Percentiles rank a stretch among this genome's conserved stretches.
These are phyloP conservation scores for Enoplosus armatus DNA, from an alignment of 2,797 vertebrate species.

Conservation along the genomic window DNA sequence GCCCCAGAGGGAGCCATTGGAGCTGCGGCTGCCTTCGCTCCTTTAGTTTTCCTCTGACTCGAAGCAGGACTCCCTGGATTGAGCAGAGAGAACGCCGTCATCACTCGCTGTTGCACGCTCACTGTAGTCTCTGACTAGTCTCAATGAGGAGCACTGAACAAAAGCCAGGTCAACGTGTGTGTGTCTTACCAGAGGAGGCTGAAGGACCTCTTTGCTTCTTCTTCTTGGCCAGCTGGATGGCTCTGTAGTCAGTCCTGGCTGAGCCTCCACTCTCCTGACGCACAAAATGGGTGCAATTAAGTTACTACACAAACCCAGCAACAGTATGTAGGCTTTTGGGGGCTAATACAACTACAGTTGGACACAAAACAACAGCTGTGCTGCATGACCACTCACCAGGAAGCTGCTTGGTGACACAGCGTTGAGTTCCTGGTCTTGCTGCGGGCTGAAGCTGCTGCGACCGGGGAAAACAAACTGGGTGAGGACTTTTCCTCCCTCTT, in stretches of 20 bases:
- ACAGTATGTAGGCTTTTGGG: no score
- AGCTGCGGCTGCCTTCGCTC: conserved; percentile 74
- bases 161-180: background rate
- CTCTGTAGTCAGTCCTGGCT: conserved; percentile 96
- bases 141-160: background rate
- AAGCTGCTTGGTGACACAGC: conserved; percentile 86
- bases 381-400: conserved; percentile 85
- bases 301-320: background rate
- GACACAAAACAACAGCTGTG: no score
- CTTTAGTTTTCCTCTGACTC: conserved; percentile 88
- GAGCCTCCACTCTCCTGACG: conserved; percentile 94
- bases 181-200: conserved; percentile 67
- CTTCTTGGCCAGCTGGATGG: conserved; percentile 95
- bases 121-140: background rate
- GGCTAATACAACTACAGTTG: background rate
- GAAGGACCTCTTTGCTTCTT: conserved; percentile 90
- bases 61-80: conserved; percentile 80
- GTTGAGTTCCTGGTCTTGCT: conserved; percentile 89
- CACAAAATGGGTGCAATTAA: background rate
- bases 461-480: conserved; percentile 89
- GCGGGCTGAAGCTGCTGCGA: conserved; percentile 86
- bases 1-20: conserved; percentile 61
- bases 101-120: background rate
- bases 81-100: background rate
- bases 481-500: conserved; percentile 88